phyloP scores from a whole-genome alignment of 2,888 invertebrate species.

The Cabera pusaria region DNA sequence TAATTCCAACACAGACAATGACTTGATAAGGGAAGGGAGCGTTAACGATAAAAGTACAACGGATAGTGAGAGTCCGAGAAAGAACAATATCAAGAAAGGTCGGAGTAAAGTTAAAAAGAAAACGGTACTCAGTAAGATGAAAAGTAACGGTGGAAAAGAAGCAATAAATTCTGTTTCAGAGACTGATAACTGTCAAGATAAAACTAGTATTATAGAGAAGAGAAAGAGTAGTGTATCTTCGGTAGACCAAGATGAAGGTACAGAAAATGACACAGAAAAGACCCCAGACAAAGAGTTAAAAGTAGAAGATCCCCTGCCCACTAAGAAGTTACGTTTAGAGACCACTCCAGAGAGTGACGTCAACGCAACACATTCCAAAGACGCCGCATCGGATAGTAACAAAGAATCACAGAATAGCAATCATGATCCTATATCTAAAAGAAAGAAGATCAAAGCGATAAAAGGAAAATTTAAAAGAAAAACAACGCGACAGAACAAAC shows the following conservation, averaged over 20 bases:
- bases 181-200: conserved; percentile 64
- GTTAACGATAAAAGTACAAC: conserved; percentile 59
- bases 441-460: conserved; percentile 72
- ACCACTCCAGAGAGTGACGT: conserved; percentile 61
- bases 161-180: conserved; percentile 54
- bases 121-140: conserved; percentile 49
- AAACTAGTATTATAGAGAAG: conserved; percentile 71
- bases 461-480: conserved; percentile 73
- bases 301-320: conserved; percentile 63
- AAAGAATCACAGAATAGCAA: conserved; percentile 52
- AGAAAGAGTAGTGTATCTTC: conserved; percentile 75
- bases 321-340: conserved; percentile 72
- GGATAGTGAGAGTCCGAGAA: conserved; percentile 57
- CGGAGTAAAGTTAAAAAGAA: conserved; percentile 68
- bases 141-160: conserved; percentile 54
- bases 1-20: conserved; percentile 56
- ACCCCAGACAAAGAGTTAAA: conserved; percentile 58
- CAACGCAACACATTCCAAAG: conserved; percentile 68
- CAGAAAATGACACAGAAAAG: conserved; percentile 57
- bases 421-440: conserved; percentile 49
- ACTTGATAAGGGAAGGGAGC: conserved; percentile 52
- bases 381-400: conserved; percentile 48
- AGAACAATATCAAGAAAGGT: conserved; percentile 61
- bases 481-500: conserved; percentile 45
- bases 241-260: conserved; percentile 59